Conservation (phyloP, 1,140 invertebrate genomes). For the Xylocopa sonorina region DNA sequence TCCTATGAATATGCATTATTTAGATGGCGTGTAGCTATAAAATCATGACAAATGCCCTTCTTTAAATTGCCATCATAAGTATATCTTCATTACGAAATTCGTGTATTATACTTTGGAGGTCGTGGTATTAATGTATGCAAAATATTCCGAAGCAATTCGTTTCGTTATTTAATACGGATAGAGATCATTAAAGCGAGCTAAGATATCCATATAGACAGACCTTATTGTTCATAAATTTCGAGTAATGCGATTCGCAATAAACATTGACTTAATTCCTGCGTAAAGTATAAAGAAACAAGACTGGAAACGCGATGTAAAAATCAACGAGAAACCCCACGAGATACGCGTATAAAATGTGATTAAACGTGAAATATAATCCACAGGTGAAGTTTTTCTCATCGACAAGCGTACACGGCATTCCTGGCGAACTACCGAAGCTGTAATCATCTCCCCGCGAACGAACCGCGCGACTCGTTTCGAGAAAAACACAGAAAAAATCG, state of each 20-base stretch:
- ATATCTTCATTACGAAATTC: slow-evolving; percentile 11
- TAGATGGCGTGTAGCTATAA: neutral
- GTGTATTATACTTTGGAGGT: neutral
- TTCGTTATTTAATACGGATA: neutral
- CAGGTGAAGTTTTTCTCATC: neutral
- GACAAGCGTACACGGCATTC: neutral
- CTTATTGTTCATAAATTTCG: neutral
- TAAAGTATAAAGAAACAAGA: no score
- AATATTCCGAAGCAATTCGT: neutral
- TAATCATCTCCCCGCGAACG: neutral
- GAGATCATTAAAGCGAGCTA: no score
- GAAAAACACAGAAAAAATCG: slow-evolving; percentile 12
- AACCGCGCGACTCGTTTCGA: neutral
- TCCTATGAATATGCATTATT: slow-evolving; percentile 25
- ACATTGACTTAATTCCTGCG: no score
- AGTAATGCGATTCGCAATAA: neutral
- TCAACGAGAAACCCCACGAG: no score
- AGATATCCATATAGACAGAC: neutral
- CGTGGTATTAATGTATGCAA: neutral
- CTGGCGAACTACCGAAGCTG: neutral
- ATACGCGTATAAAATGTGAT: neutral
- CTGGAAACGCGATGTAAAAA: no score
- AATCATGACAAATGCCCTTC: slow-evolving; percentile 3
- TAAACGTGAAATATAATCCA: neutral
- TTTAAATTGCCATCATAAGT: neutral